Evolutionary conservation across 2,113 vertebrate genomes (phyloP).

Genomic region (Lophura nycthemera): DNA sequence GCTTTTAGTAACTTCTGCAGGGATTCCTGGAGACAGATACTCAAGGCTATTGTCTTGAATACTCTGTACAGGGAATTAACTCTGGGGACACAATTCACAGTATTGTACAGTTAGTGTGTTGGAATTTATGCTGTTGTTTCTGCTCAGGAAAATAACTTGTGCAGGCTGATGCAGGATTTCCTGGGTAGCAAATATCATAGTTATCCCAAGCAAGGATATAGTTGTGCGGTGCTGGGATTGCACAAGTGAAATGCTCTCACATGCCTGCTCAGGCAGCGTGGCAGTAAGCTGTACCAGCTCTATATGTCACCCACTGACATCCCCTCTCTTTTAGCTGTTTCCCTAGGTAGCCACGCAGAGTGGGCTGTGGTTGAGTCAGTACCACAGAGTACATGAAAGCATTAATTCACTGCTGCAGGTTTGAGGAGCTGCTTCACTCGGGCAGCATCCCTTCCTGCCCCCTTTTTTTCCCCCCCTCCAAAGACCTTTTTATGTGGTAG

Average conservation of each 20-base stretch:
- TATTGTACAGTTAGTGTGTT: neutral
- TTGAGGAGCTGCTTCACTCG: neutral
- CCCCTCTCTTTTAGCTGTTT: neutral
- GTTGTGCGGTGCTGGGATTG: neutral
- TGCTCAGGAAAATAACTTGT: neutral
- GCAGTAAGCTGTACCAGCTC: neutral
- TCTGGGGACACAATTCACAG: neutral
- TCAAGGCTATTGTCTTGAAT: neutral
- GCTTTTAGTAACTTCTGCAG: neutral
- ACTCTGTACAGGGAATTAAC: neutral
- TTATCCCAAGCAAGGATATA: neutral
- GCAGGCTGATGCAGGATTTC: neutral
- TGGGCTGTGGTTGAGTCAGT: neutral
- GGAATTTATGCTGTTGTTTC: neutral
- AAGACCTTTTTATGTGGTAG: neutral
- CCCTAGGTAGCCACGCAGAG: neutral
- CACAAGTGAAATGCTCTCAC: accelerated
- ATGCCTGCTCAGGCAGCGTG: neutral
- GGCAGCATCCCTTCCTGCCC: neutral
- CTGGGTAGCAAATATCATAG: neutral
- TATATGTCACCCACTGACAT: neutral
- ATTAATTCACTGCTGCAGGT: neutral
- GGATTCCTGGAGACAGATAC: neutral
- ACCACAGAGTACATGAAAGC: neutral
- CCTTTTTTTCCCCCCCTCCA: neutral